Evolutionary conservation across 2,797 vertebrate genomes (phyloP), one percentile per base, ranked within the genome.

Genomic region (Trachurus trachurus): DNA sequence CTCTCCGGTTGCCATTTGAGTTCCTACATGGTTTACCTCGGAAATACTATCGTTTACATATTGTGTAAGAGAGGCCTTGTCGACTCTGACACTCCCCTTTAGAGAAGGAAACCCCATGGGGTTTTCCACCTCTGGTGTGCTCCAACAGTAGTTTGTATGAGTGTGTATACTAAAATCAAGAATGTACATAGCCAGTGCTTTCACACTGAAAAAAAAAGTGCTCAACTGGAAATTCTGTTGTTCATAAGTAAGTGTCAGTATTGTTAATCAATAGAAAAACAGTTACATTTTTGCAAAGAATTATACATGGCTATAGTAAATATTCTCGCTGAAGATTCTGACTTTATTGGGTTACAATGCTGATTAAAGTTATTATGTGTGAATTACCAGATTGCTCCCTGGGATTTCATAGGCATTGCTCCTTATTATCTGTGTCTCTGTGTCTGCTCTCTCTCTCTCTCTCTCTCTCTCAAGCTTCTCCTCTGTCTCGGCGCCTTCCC

Each of bases 341-440:
- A 95, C 91, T 94, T 94, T 94, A 95, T 94, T 92, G 93, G 91
- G 92, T 94, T 94, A 93, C 92, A 86, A 93, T 88, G 93, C 93
- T 94, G 90, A 95, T 94, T 94, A 94, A 95, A 94, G 92, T 93
- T 94, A 96, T 96, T 96, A 92, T 95, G 93, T 95, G 97, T 98
- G 96, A 96, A 96, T 96, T 96, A 96, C 93, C 95, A 90, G 91
- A 94, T 94, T 93, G 93, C 94, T 95, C 94, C 90, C 89, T 93
- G 92, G 89, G 81, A 95, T 94, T 96, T 96, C 83, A 92, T 96
- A 94, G 86, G 59, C 90, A 87, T 71, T 89, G 93, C 93, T 93
- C 94, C 95, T 95, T 95, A 95, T 97, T 96, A 76, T 89, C 65
- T 83, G 16, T 49, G 45, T 49, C 71, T 66, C 62, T 29, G 22